These are phyloP conservation scores for Sebastes umbrosus DNA, from an alignment of 2,797 vertebrate genomes.

Conservation along the genomic window DNA sequence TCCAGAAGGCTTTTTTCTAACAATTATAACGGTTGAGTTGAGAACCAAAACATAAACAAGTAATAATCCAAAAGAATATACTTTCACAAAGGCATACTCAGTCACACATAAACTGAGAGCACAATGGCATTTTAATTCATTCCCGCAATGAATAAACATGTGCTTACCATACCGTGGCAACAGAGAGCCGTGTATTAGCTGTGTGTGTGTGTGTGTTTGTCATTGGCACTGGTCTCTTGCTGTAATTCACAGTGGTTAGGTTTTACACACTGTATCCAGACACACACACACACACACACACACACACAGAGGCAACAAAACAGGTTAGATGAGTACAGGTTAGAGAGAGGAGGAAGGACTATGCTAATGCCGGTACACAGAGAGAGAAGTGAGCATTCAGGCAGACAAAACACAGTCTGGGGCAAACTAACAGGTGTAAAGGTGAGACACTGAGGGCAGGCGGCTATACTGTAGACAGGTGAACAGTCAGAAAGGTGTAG, in stretches of 20 bases:
- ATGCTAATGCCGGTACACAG: slow-evolving; percentile 81
- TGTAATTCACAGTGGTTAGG: slow-evolving; percentile 10
- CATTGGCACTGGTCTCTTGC: not conserved
- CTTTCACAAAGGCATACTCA: not conserved
- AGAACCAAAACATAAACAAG: not conserved
- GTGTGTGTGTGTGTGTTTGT: slow-evolving; percentile 4
- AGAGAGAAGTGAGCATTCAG: slow-evolving; percentile 24
- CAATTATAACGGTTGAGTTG: not conserved
- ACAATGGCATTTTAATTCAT: not conserved
- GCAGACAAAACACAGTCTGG: slow-evolving; percentile 43
- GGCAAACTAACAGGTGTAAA: slow-evolving; percentile 29
- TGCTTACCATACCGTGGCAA: not conserved
- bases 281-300: slow-evolving; percentile 29
- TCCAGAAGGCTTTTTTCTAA: not conserved
- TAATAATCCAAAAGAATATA: not conserved
- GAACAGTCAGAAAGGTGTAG: slow-evolving; percentile 31
- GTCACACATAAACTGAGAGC: not conserved
- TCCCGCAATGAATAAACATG: slow-evolving; percentile 6
- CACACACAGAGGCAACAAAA: slow-evolving; percentile 68
- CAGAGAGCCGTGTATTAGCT: not conserved
- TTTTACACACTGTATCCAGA: slow-evolving; percentile 35
- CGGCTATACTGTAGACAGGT: slow-evolving; percentile 58
- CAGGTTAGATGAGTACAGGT: slow-evolving; percentile 93
- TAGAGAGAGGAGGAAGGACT: slow-evolving; percentile 82
- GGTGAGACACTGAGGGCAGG: slow-evolving; percentile 22